These are phyloP conservation scores for Sebastes aleutianus DNA, from an alignment of 2,797 vertebrate species.

Conservation along the genomic window DNA sequence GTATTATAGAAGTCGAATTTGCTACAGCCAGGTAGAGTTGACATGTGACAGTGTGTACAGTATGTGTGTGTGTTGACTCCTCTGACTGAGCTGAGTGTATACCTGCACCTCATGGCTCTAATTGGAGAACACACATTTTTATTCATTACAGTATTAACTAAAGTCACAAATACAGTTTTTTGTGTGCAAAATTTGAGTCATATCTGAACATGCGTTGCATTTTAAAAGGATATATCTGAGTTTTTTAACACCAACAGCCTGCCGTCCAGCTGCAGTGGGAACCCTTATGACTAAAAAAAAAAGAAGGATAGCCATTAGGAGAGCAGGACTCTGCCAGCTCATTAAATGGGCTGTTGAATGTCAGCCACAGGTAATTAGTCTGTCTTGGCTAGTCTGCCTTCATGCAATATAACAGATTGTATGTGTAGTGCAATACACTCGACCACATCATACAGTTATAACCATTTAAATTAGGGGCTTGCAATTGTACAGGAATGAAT, in stretches of 20 bases:
- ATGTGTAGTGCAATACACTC: background rate
- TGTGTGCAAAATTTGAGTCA: background rate
- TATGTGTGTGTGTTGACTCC: background rate
- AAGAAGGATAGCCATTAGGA: conserved; percentile 19
- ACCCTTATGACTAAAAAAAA: background rate
- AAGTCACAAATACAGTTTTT: background rate
- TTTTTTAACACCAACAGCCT: background rate
- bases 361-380: conserved; percentile 29
- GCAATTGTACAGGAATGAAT: background rate
- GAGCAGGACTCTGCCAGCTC: conserved; percentile 16
- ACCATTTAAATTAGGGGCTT: background rate
- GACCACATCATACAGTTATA: background rate
- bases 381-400: background rate
- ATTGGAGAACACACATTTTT: background rate
- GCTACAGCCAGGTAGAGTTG: background rate
- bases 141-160: background rate
- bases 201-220: background rate
- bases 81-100: background rate
- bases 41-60: background rate
- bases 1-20: background rate
- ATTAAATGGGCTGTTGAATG: conserved; percentile 31
- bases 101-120: background rate
- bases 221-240: background rate
- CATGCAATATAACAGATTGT: background rate
- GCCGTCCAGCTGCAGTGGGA: background rate